Percentiles rank a stretch among this genome's conserved stretches.
These are phyloP conservation scores for Acholoe squamosa DNA, from an alignment of 2,888 invertebrate genomes.

Conservation along the genomic window DNA sequence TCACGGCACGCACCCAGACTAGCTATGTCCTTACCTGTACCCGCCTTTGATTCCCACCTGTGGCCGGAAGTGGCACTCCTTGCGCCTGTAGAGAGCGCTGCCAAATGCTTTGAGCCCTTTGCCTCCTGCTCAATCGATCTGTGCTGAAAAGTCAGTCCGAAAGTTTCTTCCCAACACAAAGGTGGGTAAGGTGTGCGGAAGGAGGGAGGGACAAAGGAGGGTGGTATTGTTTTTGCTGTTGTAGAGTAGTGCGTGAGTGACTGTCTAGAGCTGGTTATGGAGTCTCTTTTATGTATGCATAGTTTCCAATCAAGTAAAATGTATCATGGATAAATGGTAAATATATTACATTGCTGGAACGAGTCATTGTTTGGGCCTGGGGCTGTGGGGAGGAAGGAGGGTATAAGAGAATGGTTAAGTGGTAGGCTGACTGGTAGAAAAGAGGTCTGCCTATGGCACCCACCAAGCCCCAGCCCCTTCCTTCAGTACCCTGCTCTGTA, in stretches of 20 bases:
- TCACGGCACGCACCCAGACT: slow-evolving; percentile 22
- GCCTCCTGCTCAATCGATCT: slow-evolving; percentile 7
- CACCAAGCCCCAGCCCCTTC: no score
- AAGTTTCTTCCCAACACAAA: not conserved
- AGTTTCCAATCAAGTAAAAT: no score
- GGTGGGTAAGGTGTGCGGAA: not conserved
- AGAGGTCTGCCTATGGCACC: no score
- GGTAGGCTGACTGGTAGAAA: no score
- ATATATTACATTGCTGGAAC: no score
- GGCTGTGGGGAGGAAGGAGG: not conserved
- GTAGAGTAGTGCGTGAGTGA: not conserved
- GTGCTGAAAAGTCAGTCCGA: not conserved
- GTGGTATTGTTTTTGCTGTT: not conserved
- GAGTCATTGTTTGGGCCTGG: no score
- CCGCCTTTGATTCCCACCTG: slow-evolving; percentile 27
- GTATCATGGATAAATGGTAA: no score
- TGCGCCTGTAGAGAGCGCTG: not conserved
- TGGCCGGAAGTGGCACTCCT: not conserved
- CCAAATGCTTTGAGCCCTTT: slow-evolving; percentile 33
- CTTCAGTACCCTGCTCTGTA: not conserved
- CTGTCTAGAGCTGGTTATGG: no score
- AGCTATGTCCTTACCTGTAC: not conserved
- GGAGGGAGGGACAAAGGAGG: not conserved
- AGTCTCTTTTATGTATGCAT: no score
- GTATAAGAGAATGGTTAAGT: no score